Percentiles rank a stretch among this genome's conserved stretches.
These are phyloP conservation scores for Acridotheres tristis DNA, from an alignment of 2,797 vertebrate species.

Conservation along the genomic window DNA sequence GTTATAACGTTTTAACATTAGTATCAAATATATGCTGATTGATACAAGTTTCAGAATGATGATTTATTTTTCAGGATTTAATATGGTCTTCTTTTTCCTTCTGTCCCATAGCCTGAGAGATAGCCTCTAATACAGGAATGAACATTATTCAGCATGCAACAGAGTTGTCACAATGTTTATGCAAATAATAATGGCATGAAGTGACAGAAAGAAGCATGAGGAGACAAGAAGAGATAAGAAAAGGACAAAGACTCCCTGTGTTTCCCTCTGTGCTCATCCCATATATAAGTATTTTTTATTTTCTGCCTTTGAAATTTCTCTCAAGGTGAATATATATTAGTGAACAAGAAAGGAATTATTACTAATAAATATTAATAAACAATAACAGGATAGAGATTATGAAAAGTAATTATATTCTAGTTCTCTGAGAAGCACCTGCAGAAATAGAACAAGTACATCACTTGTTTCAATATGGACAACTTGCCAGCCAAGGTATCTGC, in stretches of 20 bases:
- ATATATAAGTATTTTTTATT: not conserved
- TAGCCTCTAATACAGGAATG: not conserved
- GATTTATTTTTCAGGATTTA: not conserved
- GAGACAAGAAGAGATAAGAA: not conserved
- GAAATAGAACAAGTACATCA: not conserved
- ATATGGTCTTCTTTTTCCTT: not conserved
- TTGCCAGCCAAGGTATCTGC: not conserved
- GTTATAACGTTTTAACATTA: not conserved
- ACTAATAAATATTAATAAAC: conserved; percentile 7
- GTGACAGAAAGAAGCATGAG: not conserved
- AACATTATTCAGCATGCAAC: not conserved
- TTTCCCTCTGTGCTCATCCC: not conserved
- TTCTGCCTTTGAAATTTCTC: conserved; percentile 18
- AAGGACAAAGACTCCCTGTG: not conserved
- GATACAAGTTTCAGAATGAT: not conserved
- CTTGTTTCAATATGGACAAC: not conserved
- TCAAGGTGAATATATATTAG: not conserved
- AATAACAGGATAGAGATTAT: not conserved
- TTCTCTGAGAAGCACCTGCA: not conserved
- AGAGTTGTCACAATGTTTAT: fast-evolving
- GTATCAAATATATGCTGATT: not conserved
- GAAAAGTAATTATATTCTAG: not conserved
- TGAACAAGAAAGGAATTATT: conserved; percentile 39
- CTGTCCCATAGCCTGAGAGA: not conserved
- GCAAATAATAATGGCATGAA: not conserved